A percentile compares a stretch with the other conserved stretches of the same genome.
Conservation (phyloP, 1,140 invertebrate species). For the Sycophaga agraensis region DNA sequence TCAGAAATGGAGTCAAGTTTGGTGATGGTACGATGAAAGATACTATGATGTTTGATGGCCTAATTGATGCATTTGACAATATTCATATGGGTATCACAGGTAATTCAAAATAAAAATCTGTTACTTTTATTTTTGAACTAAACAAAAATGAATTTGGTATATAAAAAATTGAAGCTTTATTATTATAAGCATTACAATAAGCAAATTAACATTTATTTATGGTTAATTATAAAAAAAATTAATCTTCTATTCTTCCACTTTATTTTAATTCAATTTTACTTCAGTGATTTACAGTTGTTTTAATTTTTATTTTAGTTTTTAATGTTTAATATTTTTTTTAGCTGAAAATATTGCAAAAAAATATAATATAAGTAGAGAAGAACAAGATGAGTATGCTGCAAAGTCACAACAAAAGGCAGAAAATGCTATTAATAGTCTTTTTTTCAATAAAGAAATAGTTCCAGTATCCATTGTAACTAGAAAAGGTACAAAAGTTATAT, state of each 20-base stretch:
- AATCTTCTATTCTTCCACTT: too few species aligned
- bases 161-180: too few species aligned
- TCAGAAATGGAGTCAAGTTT: slow-evolving; percentile 72
- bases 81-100: slow-evolving; percentile 87
- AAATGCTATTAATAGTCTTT: slow-evolving; percentile 64
- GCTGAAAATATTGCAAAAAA: slow-evolving; percentile 79
- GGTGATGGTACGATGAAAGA: slow-evolving; percentile 69
- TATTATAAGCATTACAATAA: too few species aligned
- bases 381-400: slow-evolving; percentile 76
- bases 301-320: background rate
- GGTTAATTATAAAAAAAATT: too few species aligned
- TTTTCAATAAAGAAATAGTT: slow-evolving; percentile 75
- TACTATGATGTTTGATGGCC: slow-evolving; percentile 74
- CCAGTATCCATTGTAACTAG: slow-evolving; percentile 60
- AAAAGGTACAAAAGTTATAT: slow-evolving; percentile 58
- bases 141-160: too few species aligned
- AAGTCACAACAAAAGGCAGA: slow-evolving; percentile 73
- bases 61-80: slow-evolving; percentile 77
- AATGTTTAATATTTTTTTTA: slow-evolving; percentile 34
- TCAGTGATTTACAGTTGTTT: background rate
- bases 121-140: too few species aligned
- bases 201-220: too few species aligned
- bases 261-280: too few species aligned
- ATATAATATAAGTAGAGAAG: slow-evolving; percentile 68
- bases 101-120: too few species aligned